These are phyloP conservation scores for Lethenteron camtschaticum DNA, from an alignment of 2,113 vertebrate species.

Conservation along the genomic window DNA sequence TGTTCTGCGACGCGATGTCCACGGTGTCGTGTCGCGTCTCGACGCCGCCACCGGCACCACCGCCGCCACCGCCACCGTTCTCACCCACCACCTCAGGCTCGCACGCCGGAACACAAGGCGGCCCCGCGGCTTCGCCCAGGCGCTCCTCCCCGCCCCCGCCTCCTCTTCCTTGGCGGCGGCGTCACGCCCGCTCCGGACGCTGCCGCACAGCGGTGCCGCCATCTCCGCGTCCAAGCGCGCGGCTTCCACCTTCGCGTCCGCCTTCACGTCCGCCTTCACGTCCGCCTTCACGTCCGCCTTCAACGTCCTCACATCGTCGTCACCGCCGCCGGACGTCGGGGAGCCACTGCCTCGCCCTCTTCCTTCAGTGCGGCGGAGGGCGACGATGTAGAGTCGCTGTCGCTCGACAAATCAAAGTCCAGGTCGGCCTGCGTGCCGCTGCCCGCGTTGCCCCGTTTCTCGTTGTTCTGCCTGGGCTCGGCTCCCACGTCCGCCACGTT, in stretches of 20 bases:
- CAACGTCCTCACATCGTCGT: slow-evolving; percentile 24
- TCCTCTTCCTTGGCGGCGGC: slow-evolving; percentile 9
- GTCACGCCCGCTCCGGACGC: not conserved
- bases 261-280: slow-evolving; percentile 11
- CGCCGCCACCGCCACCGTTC: not conserved
- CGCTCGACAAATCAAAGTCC: slow-evolving; percentile 69
- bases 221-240: not conserved
- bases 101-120: not conserved
- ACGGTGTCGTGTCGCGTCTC: slow-evolving; percentile 15
- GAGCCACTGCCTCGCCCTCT: slow-evolving; percentile 24
- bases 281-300: slow-evolving; percentile 16
- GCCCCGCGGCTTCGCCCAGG: slow-evolving; percentile 13
- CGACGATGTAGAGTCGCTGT: slow-evolving; percentile 28
- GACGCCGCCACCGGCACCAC: not conserved
- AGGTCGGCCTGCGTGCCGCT: slow-evolving; percentile 19
- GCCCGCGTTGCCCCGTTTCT: too few relatives aligned
- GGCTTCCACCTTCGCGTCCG: slow-evolving; percentile 3
- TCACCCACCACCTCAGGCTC: not conserved
- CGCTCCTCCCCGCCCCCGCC: slow-evolving; percentile 12
- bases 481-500: too few relatives aligned
- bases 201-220: too few relatives aligned
- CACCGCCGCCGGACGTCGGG: slow-evolving; percentile 20
- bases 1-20: slow-evolving; percentile 82
- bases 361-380: slow-evolving; percentile 15
- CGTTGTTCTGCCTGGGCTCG: too few relatives aligned